Evolutionary conservation across 2,888 invertebrate species (phyloP), one percentile per base, ranked within the genome.

Genomic region (Pyrocoelia pectoralis): DNA sequence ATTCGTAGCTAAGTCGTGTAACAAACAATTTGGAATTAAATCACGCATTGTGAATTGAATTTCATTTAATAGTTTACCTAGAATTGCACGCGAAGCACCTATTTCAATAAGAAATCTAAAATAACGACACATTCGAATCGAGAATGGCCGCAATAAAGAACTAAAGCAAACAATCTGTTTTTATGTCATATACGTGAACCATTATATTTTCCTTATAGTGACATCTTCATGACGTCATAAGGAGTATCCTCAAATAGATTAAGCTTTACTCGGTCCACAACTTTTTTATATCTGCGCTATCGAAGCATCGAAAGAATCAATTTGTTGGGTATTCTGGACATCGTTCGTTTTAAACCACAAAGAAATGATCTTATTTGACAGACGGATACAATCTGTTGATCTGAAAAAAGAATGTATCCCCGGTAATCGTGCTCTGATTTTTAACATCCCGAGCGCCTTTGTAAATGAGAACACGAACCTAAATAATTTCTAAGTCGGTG

Each of bases 341-440:
- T 33, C 56, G 52, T 55, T 54, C 54, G 29, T 65, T 61, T 18
- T 59, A 69, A 69, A 68, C 68, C 66, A 67, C 67, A 70, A 67
- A 68, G 66, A 70, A 68, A 70, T 71, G 71, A 72, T 72, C 72
- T 67, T 70, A 73, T 73, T 73, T 73, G 71, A 71, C 73, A 73
- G 73, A 68, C 72, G 71, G 70, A 67, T 73, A 72, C 72, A 74
- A 75, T 75, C 73, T 73, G 71, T 72, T 71, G 74, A 75, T 73
- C 74, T 69, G 70, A 72, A 72, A 72, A 73, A 24, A 24, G 24
- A 73, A 75, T 74, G 73, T 72, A 72, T 74, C 70, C 67, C 68
- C 67, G 63, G 66, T 65, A 61, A 56, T 67, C 75, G 72, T 74
- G 74, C 72, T 65, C 61, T 52, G 72, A 58, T 62, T 72, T 66